Evolutionary conservation across 2,888 invertebrate species (phyloP), one percentile per base, ranked within the genome.

Genomic region (Bombyx huttoni): DNA sequence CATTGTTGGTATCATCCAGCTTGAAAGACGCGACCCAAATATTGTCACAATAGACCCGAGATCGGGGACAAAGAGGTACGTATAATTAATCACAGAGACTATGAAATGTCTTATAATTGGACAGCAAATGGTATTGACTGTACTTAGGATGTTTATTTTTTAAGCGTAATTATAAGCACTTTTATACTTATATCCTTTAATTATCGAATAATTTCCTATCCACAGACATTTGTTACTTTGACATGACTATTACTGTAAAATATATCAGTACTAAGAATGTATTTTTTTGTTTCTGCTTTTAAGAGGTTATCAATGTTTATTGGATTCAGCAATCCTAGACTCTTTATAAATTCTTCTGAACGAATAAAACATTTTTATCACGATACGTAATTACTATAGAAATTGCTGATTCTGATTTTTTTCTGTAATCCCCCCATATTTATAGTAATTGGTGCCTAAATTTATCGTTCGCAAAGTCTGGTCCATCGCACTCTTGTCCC

Each of bases 51-150:
- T 86, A 79, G 82, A 70, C 72, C 69, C 60, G 69, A 73, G 77
- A 73, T 77, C 71, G 61, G 72, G 80, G 80, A 87, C 87, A 88
- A 86, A 84, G 86, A 79, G 73, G 73, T 68, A 59, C 75, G 78
- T 79, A 86, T 88, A 88, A 88, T 87, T 88, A 88, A 88, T 88
- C 85, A 80, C 76, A 64, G 73, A 75, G 79, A 79, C 83, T 78
- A 81, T 79, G 75, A 83, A 81, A 82, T 82, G 81, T 83, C 81
- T 80, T 78, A 72, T 64, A 67, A 56, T 58, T 47, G 72, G 54
- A 65, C 56, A 68, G 51, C 3, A 58, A 55, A 50, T 61, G 56
- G 50, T 48, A 33, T 73, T 52, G 73, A 77, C 69, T 53, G 34
- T 54, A 35, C 48, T 14, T 34, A 50, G 46, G 40, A 24, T 24